These are phyloP conservation scores for Idaea biselata DNA, from an alignment of 2,888 invertebrate species.

Conservation along the genomic window DNA sequence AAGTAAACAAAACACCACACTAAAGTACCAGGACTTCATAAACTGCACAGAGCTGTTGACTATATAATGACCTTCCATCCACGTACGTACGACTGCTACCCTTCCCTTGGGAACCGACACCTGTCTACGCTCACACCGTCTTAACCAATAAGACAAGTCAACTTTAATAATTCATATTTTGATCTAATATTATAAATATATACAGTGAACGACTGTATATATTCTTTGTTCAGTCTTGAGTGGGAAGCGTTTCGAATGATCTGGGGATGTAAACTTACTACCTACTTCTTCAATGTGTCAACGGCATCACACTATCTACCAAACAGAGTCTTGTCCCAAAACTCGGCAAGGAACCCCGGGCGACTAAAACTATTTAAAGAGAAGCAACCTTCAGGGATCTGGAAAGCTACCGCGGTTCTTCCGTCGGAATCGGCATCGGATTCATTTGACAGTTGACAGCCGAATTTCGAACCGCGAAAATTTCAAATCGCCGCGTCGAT, in stretches of 20 bases:
- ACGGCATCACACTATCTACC: background rate
- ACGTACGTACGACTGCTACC: conserved; percentile 28
- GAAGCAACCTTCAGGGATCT: too few relatives aligned
- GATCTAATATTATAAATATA: background rate
- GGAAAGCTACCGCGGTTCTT: too few relatives aligned
- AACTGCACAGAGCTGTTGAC: conserved; percentile 26
- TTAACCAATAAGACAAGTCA: background rate
- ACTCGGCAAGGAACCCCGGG: too few relatives aligned
- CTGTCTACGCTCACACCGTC: conserved; percentile 29
- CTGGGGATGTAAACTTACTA: too few relatives aligned
- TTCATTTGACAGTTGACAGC: too few relatives aligned
- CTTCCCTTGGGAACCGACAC: conserved; percentile 51
- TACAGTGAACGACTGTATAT: background rate
- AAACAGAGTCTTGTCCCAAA: too few relatives aligned
- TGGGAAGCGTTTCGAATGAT: too few relatives aligned
- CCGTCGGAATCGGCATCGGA: too few relatives aligned
- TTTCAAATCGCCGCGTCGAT: too few relatives aligned
- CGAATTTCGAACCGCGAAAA: too few relatives aligned
- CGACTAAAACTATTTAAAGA: too few relatives aligned
- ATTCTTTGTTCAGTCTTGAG: background rate
- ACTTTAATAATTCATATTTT: conserved; percentile 1
- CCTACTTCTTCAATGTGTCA: conserved; percentile 11
- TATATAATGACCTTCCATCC: conserved; percentile 31
- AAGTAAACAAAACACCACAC: background rate
- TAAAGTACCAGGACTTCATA: conserved; percentile 30